A percentile compares a stretch with the other conserved stretches of the same genome.
phyloP scores from a whole-genome alignment of 1,140 invertebrate species.

The Heterodera schachtii region DNA sequence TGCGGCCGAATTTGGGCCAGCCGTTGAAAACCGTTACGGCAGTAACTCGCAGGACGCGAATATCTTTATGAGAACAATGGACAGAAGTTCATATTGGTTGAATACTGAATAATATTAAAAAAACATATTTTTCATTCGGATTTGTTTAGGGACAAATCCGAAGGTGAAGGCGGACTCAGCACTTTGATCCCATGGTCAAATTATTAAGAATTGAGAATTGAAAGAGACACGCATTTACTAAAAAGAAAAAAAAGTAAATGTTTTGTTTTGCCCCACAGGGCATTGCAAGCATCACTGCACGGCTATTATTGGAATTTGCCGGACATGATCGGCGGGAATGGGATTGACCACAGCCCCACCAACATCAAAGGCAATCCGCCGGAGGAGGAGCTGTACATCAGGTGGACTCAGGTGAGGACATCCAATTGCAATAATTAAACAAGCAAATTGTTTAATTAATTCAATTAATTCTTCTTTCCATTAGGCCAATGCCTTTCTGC shows the following conservation, averaged over 20 bases:
- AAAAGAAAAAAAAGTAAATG: too few species aligned
- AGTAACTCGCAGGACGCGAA: slow-evolving; percentile 78
- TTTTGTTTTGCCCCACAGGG: too few species aligned
- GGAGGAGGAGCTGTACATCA: slow-evolving; percentile 80
- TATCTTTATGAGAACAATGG: slow-evolving; percentile 84
- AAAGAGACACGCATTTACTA: too few species aligned
- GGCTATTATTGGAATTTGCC: slow-evolving; percentile 84
- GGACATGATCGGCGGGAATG: slow-evolving; percentile 90
- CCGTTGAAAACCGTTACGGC: slow-evolving; percentile 80
- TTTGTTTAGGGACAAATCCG: slow-evolving; percentile 72
- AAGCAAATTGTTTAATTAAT: neutral
- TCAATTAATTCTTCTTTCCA: neutral
- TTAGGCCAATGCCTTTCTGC: slow-evolving; percentile 79
- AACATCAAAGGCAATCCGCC: slow-evolving; percentile 67
- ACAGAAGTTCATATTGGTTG: slow-evolving; percentile 82
- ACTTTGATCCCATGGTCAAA: slow-evolving; percentile 76
- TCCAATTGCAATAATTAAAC: too few species aligned
- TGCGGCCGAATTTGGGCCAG: slow-evolving; percentile 72
- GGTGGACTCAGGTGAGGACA: slow-evolving; percentile 78
- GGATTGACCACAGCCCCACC: slow-evolving; percentile 65
- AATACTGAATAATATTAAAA: too few species aligned
- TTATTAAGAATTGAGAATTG: neutral
- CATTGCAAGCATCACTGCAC: slow-evolving; percentile 77
- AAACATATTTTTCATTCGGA: too few species aligned
- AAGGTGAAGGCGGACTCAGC: slow-evolving; percentile 72